Evolutionary conservation across 1,140 invertebrate species (phyloP), one percentile per base, ranked within the genome.

Genomic region (Medauroidea extradentata): DNA sequence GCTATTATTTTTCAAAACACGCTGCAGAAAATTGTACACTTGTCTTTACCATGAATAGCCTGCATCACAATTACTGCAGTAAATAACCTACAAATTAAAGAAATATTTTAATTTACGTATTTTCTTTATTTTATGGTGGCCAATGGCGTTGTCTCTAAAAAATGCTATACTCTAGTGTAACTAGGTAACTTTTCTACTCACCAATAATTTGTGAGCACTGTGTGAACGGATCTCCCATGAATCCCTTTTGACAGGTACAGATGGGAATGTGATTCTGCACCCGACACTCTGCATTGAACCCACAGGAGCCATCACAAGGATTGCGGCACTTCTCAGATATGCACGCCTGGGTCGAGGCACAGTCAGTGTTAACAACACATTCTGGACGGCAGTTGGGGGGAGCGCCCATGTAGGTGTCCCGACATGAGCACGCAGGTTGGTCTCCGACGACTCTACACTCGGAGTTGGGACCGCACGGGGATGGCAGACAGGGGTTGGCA

Each of bases 181-280:
- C 38, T 11, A 9, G n/a, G 13, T n/a, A 60, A 38, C 16, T 25
- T 1, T 27, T 51, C 19, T 50, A 61, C 60, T 61, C 61, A 69
- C 68, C 64, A 46, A 62, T 58, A 39, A 70, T 65, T 29, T 48
- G 60, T 48, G 67, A 67, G 57, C 80, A 81, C 39, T 75, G 71
- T 24, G 65, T 70, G 53, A 79, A 85, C 14, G 86, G 83, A 79
- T 88, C 83, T 46, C 86, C 86, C 53, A 78, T 82, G 65, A 77
- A 79, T 25, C 82, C 83, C 59, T 77, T 62, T 27, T 78, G 76
- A 71, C 89, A 91, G 1, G 82, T 71, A 67, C 89, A 91, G 19
- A 83, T 82, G 16, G 88, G 85, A 19, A 85, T 86, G 67, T 91
- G 89, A 67, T 89, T 89, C 24, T 85, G 81, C n/a, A 90, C 87